Evolutionary conservation across 2,113 vertebrate species (phyloP).

Genomic region (Alectura lathami): DNA sequence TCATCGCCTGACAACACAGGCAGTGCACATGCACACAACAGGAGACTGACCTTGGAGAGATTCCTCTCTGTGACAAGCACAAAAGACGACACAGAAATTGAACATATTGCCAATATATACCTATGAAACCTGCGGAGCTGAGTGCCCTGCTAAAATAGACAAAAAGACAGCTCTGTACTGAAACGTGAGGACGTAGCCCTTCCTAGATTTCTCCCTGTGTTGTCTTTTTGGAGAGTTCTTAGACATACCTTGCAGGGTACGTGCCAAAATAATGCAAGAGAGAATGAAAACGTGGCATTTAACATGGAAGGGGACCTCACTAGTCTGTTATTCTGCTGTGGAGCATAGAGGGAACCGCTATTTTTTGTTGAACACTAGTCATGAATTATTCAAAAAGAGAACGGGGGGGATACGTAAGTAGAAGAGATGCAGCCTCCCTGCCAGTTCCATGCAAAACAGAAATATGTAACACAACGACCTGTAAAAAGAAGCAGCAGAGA

Average conservation of each 20-base stretch:
- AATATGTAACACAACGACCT: not conserved
- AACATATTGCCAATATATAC: not conserved
- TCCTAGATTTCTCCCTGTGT: not conserved
- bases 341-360: not conserved
- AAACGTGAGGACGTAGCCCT: not conserved
- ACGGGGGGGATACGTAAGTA: not conserved
- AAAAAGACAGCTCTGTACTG: not conserved
- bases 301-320: not conserved
- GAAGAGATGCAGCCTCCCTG: not conserved
- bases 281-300: not conserved
- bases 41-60: not conserved
- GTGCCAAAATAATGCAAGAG: not conserved
- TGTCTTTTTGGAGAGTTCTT: not conserved
- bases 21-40: fast-evolving
- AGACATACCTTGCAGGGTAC: not conserved
- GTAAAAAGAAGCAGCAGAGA: not conserved
- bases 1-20: not conserved
- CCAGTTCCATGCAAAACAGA: not conserved
- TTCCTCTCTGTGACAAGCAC: not conserved
- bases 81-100: not conserved
- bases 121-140: not conserved
- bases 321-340: not conserved
- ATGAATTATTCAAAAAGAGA: not conserved
- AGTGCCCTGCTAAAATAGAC: not conserved
- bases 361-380: not conserved